Base-by-base conservation (phyloP, 2,797 vertebrate species). In the Pelodytes ibericus region DNA sequence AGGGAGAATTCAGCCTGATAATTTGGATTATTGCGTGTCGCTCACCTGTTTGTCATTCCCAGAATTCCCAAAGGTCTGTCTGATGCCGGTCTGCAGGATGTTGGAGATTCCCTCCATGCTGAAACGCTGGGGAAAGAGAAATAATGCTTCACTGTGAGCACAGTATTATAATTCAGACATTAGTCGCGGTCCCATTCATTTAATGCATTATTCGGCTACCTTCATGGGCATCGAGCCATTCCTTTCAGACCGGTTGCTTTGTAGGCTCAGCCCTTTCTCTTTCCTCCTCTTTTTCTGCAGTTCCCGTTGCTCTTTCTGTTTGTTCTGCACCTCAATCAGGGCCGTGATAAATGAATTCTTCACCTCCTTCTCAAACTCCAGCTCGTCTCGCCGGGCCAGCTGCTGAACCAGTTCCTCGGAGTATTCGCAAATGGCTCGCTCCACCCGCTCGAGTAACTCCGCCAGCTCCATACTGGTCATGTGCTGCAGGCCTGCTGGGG, bases 101-200 rank as follows among this genome's bases (percentile, higher is more conserved):
- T 92, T 99, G 84, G 96, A 98, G 81, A 99, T 92, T n/a, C 97
- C 97, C 82, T 99, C 97, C 96, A 99, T 98, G 87, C 97, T 99
- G 91, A 99, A 98, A 24, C 97, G 95, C 97, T 99, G 85, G 3
- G 18, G 31, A 27, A 24, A 22, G 6, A 53, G 16, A 24, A 22
- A 49, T n/a, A 49, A 49, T n/a, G n/a, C n/a, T n/a, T n/a, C n/a
- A 36, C 33, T 36, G 33, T 36, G 5, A 36, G 5, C 41, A 44
- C 1, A 44, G 10, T 44, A 44, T 1, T 36, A 11, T 36, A 6
- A 36, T 36, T 36, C 5, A 11, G 33, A 36, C 11, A 11, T 36
- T 6, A 36, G 11, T 36, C 33, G 33, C n/a, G n/a, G n/a, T n/a
- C n/a, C n/a, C n/a, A n/a, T n/a, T n/a, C n/a, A n/a, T n/a, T n/a